Conservation (phyloP, 2,797 vertebrate genomes). For the Erethizon dorsatum region DNA sequence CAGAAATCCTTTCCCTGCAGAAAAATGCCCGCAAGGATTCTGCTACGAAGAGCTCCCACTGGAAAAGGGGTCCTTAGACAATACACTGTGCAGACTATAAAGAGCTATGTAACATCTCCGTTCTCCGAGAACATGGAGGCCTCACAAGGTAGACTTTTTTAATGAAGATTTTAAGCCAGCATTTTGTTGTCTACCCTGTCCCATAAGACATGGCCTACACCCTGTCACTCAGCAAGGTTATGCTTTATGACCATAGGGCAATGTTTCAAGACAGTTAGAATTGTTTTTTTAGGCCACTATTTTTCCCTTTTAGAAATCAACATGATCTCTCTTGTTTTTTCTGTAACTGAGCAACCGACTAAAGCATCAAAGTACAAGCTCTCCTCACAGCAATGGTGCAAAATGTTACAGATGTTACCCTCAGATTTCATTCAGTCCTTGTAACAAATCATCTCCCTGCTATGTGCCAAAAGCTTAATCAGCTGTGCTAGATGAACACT, state of each 20-base stretch:
- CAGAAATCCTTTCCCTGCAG: conserved; percentile 12
- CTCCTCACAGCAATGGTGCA: not conserved
- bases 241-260: not conserved
- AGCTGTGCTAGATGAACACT: not conserved
- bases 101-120: conserved; percentile 17
- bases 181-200: not conserved
- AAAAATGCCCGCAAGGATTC: not conserved
- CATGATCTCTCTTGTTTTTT: not conserved
- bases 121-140: not conserved
- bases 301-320: not conserved
- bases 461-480: not conserved
- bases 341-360: conserved; percentile 2
- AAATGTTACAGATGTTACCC: conserved; percentile 18
- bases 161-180: conserved; percentile 58
- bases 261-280: not conserved
- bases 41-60: conserved; percentile 7
- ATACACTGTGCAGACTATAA: not conserved
- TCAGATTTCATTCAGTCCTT: not conserved
- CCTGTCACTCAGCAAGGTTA: not conserved
- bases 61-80: not conserved
- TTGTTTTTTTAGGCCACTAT: not conserved
- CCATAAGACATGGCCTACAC: not conserved
- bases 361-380: not conserved
- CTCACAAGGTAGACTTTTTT: not conserved
- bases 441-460: not conserved